These are phyloP conservation scores for Sinocyclocheilus maitianheensis DNA, from an alignment of 2,113 vertebrate genomes.

Conservation along the genomic window DNA sequence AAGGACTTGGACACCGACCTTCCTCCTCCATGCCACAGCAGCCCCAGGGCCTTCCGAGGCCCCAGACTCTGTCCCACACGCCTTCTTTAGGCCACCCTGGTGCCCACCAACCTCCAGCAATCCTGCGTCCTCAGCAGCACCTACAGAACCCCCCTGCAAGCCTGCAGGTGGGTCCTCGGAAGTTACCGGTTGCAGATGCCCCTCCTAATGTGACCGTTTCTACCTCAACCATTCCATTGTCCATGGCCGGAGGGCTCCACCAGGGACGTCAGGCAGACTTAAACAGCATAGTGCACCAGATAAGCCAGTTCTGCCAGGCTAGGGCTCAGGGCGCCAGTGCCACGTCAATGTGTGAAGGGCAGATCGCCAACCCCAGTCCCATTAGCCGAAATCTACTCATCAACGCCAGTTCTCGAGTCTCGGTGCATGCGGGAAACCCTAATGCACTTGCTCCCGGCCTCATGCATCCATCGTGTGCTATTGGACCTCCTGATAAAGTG, in stretches of 20 bases:
- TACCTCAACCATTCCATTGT: constrained; percentile 99
- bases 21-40: constrained; percentile 67
- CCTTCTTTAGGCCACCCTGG: constrained; percentile 66
- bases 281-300: constrained; percentile 98
- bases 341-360: constrained; percentile 97
- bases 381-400: constrained; percentile 98
- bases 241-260: constrained; percentile 93
- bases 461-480: constrained; percentile 85
- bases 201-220: constrained; percentile 99
- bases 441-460: constrained; percentile 72
- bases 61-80: constrained; percentile 72
- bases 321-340: constrained; percentile 85
- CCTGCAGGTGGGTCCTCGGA: constrained; percentile 84
- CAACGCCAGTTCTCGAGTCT: constrained; percentile 95
- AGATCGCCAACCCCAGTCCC: constrained; percentile 98
- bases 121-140: constrained; percentile 82
- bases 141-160: constrained; percentile 76
- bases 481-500: constrained; percentile 86
- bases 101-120: constrained; percentile 70
- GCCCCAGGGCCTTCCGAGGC: constrained; percentile 70
- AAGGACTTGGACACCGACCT: constrained; percentile 73
- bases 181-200: constrained; percentile 91
- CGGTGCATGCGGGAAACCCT: constrained; percentile 80
- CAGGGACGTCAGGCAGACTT: constrained; percentile 92
- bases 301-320: constrained; percentile 98